Base-by-base conservation (phyloP, 2,888 invertebrate genomes). In the Eupithecia subumbrata region DNA sequence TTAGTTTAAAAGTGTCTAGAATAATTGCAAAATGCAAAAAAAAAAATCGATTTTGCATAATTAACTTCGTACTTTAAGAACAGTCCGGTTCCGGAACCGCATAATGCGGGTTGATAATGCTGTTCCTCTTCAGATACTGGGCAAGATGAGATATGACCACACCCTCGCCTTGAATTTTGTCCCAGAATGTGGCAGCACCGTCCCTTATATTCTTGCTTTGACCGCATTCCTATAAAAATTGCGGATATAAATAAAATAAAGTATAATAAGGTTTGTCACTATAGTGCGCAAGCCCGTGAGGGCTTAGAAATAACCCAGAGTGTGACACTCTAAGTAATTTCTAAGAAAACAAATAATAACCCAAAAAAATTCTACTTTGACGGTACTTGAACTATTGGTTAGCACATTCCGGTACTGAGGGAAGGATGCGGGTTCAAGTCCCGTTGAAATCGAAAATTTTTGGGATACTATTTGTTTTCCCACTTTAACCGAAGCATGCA, bases 141-240 rank as follows among this genome's bases (percentile, higher is more conserved):
- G 88, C 82, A 1, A 94, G 79, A 40, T 90, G 89, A 0, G 89
- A 84, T 16, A 84, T 76, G 16, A 90, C 89, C 14, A 90, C 83
- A 3, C 82, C 77, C n/a, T 92, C 92, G 8, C 93, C 94, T 34
- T 84, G 84, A 2, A 90, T 82, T 0, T 83, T 77, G 8, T 83
- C 82, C 94, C 94, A 94, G 80, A 90, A 90, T 0, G 72, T 76
- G 0, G 79, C 74, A 0, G 90, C 90, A 0, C 89, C 84, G 0
- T 52, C 73, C 0, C 89, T 89, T 2, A 88, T 34, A 0, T 25
- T 43, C 5, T 80, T 82, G 34, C 84, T 85, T 82, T 92, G 92
- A 0, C 93, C 93, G 79, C 94, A 94, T 78, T 92, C 93, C 94
- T 94, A 68, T n/a, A n/a, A 48, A 48, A 48, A 48, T n/a, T n/a